phyloP scores from a whole-genome alignment of 1,140 invertebrate species.

The Papilio dardanus region DNA sequence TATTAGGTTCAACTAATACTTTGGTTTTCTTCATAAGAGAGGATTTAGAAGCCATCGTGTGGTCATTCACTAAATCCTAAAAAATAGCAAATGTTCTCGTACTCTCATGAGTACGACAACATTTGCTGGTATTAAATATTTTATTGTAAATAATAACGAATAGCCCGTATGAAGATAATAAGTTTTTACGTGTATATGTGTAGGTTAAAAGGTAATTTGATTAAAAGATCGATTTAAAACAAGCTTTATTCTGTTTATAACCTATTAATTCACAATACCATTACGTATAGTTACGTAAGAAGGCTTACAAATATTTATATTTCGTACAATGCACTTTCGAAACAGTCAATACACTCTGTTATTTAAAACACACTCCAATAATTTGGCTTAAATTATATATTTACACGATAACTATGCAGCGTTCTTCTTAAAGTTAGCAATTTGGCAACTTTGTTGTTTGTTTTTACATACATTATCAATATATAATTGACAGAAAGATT shows the following conservation, averaged over 20 bases:
- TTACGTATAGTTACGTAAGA: conserved; percentile 62
- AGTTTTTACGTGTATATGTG: too few relatives aligned
- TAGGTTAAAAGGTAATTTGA: neutral
- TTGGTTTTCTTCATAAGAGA: too few relatives aligned
- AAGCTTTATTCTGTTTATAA: conserved; percentile 78
- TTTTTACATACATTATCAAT: conserved; percentile 60
- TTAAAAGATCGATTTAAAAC: conserved; percentile 66
- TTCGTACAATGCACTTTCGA: conserved; percentile 55
- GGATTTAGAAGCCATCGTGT: too few relatives aligned
- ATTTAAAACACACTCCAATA: conserved; percentile 70
- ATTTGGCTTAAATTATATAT: conserved; percentile 74
- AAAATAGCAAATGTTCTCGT: too few relatives aligned
- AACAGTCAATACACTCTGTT: conserved; percentile 68
- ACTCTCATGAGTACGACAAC: too few relatives aligned
- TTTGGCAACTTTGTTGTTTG: conserved; percentile 78
- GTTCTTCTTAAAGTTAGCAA: conserved; percentile 69
- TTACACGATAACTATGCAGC: conserved; percentile 74
- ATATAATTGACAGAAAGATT: conserved; percentile 78
- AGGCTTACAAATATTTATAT: conserved; percentile 57
- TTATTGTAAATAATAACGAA: neutral
- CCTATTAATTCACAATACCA: conserved; percentile 66
- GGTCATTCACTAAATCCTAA: too few relatives aligned
- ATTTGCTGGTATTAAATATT: too few relatives aligned
- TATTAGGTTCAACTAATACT: too few relatives aligned
- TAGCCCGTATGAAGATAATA: neutral